A percentile compares a stretch with the other conserved stretches of the same genome.
Evolutionary conservation across 2,888 invertebrate species (phyloP).

Genomic region (Chloroclystis v-ata): DNA sequence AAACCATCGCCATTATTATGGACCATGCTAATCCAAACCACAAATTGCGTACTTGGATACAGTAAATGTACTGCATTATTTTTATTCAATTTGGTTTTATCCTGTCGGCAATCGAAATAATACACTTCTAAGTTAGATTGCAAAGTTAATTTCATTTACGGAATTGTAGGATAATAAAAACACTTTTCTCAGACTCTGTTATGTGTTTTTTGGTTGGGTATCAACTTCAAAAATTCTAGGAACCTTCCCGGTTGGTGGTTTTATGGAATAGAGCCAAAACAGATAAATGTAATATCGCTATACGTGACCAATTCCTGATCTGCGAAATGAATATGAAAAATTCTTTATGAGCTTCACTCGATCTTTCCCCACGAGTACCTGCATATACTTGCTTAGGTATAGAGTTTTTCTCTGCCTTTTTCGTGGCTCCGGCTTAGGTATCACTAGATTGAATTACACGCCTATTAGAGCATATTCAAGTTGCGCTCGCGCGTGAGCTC

Average conservation of each 20-base stretch:
- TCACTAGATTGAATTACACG: slow-evolving; percentile 56
- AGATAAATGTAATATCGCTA: too few relatives aligned
- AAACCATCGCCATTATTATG: slow-evolving; percentile 13
- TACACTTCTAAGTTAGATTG: slow-evolving; percentile 33
- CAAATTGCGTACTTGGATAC: slow-evolving; percentile 28
- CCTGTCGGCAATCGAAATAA: slow-evolving; percentile 23
- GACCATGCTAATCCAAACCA: slow-evolving; percentile 23
- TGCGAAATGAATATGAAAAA: too few relatives aligned
- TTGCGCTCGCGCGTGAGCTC: slow-evolving; percentile 32
- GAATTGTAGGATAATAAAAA: slow-evolving; percentile 1
- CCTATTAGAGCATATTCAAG: slow-evolving; percentile 52
- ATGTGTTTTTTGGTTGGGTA: too few relatives aligned
- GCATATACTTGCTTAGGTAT: not conserved
- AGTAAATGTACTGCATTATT: slow-evolving; percentile 25
- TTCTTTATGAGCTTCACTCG: too few relatives aligned
- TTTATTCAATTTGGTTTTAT: slow-evolving; percentile 28
- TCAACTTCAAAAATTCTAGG: too few relatives aligned
- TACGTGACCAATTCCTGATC: too few relatives aligned
- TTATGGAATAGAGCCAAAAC: too few relatives aligned
- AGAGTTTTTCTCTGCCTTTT: slow-evolving; percentile 21
- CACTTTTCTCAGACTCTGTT: too few relatives aligned
- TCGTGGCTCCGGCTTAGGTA: slow-evolving; percentile 21
- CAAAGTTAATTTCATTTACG: slow-evolving; percentile 27
- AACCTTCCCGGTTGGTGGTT: too few relatives aligned
- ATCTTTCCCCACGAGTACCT: too few relatives aligned